Evolutionary conservation across 2,113 vertebrate genomes (phyloP).

Genomic region (Corythornis cristatus): DNA sequence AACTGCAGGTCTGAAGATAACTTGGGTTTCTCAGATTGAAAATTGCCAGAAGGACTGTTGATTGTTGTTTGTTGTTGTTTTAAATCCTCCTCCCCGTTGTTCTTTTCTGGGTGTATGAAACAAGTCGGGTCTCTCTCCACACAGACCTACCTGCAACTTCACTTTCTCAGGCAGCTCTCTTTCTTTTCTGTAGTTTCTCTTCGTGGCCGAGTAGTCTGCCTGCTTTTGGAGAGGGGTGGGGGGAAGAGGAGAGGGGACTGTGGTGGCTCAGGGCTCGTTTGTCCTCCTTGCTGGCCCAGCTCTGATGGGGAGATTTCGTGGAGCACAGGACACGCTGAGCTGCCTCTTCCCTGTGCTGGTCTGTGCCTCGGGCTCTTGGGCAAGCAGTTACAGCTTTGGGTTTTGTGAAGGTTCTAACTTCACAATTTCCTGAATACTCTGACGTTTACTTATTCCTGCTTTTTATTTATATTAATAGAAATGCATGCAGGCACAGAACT

Average conservation of each 20-base stretch:
- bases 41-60: background rate
- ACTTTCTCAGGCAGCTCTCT: background rate
- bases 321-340: fast-evolving
- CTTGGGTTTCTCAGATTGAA: background rate
- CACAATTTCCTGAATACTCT: conserved; percentile 24
- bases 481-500: conserved; percentile 37
- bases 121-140: background rate
- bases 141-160: background rate
- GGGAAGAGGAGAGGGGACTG: background rate
- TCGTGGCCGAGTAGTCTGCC: background rate
- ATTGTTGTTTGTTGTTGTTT: background rate
- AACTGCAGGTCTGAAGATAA: background rate
- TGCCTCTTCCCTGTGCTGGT: background rate
- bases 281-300: background rate
- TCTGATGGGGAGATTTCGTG: background rate
- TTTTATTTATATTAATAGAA: conserved; percentile 45
- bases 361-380: background rate
- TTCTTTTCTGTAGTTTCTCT: background rate
- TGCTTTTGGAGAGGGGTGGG: background rate
- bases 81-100: background rate
- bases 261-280: fast-evolving
- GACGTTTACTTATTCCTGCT: conserved; percentile 11
- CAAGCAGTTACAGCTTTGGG: background rate
- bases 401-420: background rate
- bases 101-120: background rate